Conservation (phyloP, 2,797 vertebrate species). For the Leptodactylus fallax region DNA sequence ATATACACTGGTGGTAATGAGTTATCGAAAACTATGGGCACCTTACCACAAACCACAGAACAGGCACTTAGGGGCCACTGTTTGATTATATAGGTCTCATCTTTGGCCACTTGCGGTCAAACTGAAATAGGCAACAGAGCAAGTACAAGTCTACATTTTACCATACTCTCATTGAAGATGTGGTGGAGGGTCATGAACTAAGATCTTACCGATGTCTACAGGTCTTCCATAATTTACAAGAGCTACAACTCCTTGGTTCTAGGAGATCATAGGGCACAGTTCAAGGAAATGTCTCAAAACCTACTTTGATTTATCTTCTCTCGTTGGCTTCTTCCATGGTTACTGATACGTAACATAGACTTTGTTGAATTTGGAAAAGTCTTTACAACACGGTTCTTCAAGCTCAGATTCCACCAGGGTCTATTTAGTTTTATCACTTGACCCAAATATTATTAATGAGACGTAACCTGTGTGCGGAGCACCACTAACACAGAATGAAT, state of each 20-base stretch:
- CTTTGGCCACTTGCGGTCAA: too few species aligned
- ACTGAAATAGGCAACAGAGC: too few species aligned
- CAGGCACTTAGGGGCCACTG: too few species aligned
- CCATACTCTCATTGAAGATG: background rate
- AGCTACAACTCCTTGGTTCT: background rate
- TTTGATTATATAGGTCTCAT: too few species aligned
- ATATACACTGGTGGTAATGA: too few species aligned
- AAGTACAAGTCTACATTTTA: background rate
- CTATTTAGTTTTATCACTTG: constrained; percentile 37
- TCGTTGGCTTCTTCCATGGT: background rate
- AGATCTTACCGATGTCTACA: background rate
- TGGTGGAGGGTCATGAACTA: background rate
- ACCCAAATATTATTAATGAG: constrained; percentile 27
- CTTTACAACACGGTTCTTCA: background rate
- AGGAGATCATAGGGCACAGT: background rate
- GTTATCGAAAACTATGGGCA: too few species aligned
- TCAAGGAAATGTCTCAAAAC: background rate
- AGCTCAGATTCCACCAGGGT: background rate
- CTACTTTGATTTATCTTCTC: background rate
- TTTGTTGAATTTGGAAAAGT: background rate
- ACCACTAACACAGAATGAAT: constrained; percentile 7
- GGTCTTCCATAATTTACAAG: background rate
- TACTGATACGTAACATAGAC: background rate
- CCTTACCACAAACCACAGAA: too few species aligned
- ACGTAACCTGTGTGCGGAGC: constrained; percentile 22